These are phyloP conservation scores for Sylvia borin DNA, from an alignment of 2,797 vertebrate species.

Conservation along the genomic window DNA sequence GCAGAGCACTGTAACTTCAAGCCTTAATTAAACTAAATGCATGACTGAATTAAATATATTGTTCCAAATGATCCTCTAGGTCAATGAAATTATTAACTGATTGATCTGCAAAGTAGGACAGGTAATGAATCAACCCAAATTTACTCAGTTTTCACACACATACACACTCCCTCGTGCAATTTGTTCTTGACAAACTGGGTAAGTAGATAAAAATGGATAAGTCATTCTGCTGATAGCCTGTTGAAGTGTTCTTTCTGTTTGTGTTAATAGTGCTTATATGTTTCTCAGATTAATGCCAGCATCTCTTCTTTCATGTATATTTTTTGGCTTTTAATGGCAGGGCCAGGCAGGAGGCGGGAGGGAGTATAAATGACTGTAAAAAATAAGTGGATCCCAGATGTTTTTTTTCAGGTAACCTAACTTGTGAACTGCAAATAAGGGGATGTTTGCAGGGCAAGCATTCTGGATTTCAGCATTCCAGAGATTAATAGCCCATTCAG, in stretches of 20 bases:
- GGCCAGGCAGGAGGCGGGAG: neutral
- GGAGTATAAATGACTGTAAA: neutral
- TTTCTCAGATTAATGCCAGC: neutral
- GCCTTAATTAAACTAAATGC: conserved; percentile 76
- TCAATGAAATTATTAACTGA: conserved; percentile 76
- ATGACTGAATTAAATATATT: conserved; percentile 73
- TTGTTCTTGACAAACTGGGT: conserved; percentile 39
- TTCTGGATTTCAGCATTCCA: neutral
- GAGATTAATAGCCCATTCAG: neutral
- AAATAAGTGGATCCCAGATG: neutral
- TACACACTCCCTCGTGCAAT: neutral
- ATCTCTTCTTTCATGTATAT: neutral
- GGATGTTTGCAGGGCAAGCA: neutral
- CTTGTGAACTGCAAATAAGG: neutral
- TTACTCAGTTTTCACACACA: conserved; percentile 53
- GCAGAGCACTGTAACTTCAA: conserved; percentile 52
- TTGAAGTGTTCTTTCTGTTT: neutral
- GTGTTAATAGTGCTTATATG: neutral
- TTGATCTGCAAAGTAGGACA: conserved; percentile 70
- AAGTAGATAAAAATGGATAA: conserved; percentile 63
- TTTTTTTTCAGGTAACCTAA: conserved; percentile 2
- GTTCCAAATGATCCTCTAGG: conserved; percentile 66
- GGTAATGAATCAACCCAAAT: conserved; percentile 76
- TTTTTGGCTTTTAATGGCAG: neutral
- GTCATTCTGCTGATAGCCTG: neutral